Evolutionary conservation across 2,113 vertebrate genomes (phyloP), one percentile per base, ranked within the genome.

Genomic region (Cichladusa arquata): DNA sequence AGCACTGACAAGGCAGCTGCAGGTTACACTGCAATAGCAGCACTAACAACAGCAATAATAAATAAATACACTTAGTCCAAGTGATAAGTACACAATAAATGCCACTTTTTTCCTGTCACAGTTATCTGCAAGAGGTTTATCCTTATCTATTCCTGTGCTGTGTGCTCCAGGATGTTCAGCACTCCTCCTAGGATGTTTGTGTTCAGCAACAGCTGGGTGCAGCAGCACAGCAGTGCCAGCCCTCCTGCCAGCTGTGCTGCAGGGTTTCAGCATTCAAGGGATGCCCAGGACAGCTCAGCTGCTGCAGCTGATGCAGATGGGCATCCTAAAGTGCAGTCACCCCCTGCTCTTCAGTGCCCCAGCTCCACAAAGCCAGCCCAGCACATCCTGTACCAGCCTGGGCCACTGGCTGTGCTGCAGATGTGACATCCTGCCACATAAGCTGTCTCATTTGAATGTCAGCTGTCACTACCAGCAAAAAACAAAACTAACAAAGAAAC

Each of bases 131-230:
- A 48, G 76, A 88, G 80, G 45, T 25, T 54, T 45, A 33, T 19
- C 42, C 82, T 64, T 64, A 34, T 19, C 73, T 78, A 11, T 24
- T 42, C 22, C 73, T 33, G 58, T 29, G 51, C 26, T 2, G 1
- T 19, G 66, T 19, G 23, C 15, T 78, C 33, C 7, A 15, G 60
- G 47, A 48, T 45, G 44, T 45, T 45, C 44, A 45, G 44, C 44
- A 20, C 44, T 45, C 44, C 44, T 45, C 44, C 44, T 45, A 11
- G 44, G 44, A 45, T 45, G 44, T 45, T 45, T 45, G 44, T 45
- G 44, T 11, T 45, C 53, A 45, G 62, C 6, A 1, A 3, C 38
- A 19, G 50, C 22, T 0, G 0, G 6, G 8, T 1, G 1, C n/a
- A 19, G 85, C 65, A 34, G 44, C 65, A n/a, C 22, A 2, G 0